Evolutionary conservation across 2,113 vertebrate genomes (phyloP).

Genomic region (Tupaia chinensis): DNA sequence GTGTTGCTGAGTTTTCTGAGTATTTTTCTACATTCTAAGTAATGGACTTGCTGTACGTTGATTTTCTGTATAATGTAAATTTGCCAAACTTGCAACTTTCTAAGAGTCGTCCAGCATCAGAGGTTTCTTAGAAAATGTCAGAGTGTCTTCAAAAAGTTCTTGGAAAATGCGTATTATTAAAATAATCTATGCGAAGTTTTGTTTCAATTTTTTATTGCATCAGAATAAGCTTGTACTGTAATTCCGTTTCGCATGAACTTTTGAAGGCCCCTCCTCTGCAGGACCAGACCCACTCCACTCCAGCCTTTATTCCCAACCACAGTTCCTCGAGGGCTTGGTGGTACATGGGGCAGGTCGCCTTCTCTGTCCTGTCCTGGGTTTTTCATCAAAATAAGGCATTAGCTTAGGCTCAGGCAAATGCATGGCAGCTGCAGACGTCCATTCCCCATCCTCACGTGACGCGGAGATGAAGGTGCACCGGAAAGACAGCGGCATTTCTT

Average conservation of each 20-base stretch:
- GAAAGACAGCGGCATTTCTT: background rate
- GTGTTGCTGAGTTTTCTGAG: background rate
- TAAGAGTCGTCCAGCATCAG: background rate
- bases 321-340: background rate
- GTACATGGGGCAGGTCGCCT: background rate
- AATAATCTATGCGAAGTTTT: no score
- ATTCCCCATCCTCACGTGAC: background rate
- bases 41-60: constrained; percentile 13
- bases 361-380: background rate
- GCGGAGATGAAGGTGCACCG: background rate
- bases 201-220: no score
- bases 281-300: background rate
- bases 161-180: no score
- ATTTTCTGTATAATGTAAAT: background rate
- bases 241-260: no score
- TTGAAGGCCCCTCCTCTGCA: no score
- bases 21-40: constrained; percentile 1
- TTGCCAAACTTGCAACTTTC: background rate
- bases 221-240: no score
- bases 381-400: constrained; percentile 14
- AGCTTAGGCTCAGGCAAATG: background rate
- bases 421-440: background rate
- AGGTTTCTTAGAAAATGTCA: constrained; percentile 6
- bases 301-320: background rate
- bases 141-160: no score